Conservation (phyloP, 2,888 invertebrate genomes). For the Pecten maximus region DNA sequence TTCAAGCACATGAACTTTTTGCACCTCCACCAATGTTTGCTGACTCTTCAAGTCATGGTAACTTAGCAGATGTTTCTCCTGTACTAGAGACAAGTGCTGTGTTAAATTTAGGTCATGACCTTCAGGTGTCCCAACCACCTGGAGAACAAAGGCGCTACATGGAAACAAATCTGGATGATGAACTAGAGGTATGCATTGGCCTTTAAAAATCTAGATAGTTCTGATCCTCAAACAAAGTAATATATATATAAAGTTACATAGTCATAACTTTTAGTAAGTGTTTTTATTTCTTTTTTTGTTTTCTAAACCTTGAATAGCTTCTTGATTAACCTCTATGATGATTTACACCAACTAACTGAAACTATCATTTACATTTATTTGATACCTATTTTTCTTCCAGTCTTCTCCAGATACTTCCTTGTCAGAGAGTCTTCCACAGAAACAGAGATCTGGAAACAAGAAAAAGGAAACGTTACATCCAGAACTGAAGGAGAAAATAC, state of each 20-base stretch:
- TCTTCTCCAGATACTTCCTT: conserved; percentile 39
- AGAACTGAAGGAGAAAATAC: conserved; percentile 74
- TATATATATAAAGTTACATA: no score
- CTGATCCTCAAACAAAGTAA: no score
- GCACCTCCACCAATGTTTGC: conserved; percentile 64
- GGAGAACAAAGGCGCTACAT: background rate
- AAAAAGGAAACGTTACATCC: conserved; percentile 74
- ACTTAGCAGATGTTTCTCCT: background rate
- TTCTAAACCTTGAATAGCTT: no score
- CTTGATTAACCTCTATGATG: no score
- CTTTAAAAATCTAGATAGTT: no score
- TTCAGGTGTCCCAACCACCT: background rate
- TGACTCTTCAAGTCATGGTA: conserved; percentile 48
- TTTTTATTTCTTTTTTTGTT: no score
- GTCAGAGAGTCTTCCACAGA: conserved; percentile 50
- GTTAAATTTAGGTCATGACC: background rate
- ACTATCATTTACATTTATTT: background rate
- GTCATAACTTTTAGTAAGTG: no score
- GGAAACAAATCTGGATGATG: conserved; percentile 2
- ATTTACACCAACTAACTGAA: no score
- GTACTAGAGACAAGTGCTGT: background rate
- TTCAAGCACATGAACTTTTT: conserved; percentile 59
- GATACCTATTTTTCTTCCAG: background rate
- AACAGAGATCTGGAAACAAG: conserved; percentile 65
- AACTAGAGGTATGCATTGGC: background rate